phyloP scores from a whole-genome alignment of 2,888 invertebrate species.

The Polyommatus icarus region DNA sequence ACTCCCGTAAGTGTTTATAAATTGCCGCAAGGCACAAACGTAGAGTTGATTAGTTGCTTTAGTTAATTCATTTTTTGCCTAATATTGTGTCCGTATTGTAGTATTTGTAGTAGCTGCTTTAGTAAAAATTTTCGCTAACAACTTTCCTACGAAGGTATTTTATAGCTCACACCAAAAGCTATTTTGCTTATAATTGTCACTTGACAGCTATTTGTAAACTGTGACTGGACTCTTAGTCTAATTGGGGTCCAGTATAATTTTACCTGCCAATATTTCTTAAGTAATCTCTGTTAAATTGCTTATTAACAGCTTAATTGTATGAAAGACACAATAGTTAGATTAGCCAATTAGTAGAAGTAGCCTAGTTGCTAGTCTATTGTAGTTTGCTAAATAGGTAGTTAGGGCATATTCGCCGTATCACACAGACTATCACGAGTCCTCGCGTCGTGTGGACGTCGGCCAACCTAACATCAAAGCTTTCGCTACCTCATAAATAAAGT shows the following conservation, averaged over 20 bases:
- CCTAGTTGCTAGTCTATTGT: not conserved
- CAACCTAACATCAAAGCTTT: constrained; percentile 67
- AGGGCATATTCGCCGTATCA: not conserved
- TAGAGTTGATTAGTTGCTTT: not conserved
- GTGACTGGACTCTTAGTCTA: too few species aligned
- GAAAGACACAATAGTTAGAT: not conserved
- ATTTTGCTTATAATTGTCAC: not conserved
- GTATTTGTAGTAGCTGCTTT: not conserved
- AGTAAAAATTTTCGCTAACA: not conserved
- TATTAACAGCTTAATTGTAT: not conserved
- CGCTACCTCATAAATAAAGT: constrained; percentile 66
- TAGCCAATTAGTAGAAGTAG: not conserved
- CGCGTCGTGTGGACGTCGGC: constrained; percentile 56
- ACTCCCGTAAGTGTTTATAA: constrained; percentile 26
- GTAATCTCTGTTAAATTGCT: not conserved
- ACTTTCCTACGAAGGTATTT: not conserved
- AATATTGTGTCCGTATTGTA: not conserved
- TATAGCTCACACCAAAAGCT: not conserved
- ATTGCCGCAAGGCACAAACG: not conserved
- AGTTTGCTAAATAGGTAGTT: constrained; percentile 45
- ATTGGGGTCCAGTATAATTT: too few species aligned
- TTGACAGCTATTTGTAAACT: too few species aligned
- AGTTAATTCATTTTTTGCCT: not conserved
- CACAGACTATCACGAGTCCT: constrained; percentile 35
- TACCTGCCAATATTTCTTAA: not conserved